Base-by-base conservation (phyloP, 2,888 invertebrate genomes). In the Orgyia antiqua region DNA sequence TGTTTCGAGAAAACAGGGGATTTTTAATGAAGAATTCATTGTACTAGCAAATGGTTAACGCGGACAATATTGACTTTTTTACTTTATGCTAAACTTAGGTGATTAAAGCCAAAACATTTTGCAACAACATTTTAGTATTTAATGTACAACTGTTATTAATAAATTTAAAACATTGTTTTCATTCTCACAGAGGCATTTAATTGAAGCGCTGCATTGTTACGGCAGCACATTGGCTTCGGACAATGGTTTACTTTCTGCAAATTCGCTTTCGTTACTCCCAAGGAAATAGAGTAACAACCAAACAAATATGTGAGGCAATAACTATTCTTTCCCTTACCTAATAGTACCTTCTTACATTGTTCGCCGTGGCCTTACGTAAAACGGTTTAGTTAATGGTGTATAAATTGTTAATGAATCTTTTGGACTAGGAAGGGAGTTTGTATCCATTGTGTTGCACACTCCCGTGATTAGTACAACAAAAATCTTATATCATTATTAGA, bases 241-340 rank as follows among this genome's bases (percentile, higher is more conserved):
- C 76, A 77, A 75, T 73, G 50, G 60, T 43, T 53, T 44, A 54
- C 61, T 66, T 71, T 72, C 64, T 57, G 63, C 60, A 37, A 66
- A 67, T 64, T 66, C 53, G 52, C 71, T 70, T 69, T 69, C 63
- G 54, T 68, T 67, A 58, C 67, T 69, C 66, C 60, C 70, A 71
- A 72, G 67, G 68, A 76, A 76, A 52, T 52, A 41, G 45, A 52
- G 47, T 48, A 52, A 62, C 54, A 60, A 50, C 51, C 61, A 64
- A 76, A 75, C 69, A 73, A 74, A 75, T 73, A 74, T 61, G 61
- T 82, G 72, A 76, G 52, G 83, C 77, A 82, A 83, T 74, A 69
- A 69, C 74, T 68, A 73, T 78, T 80, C 71, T 78, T 77, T 69
- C 59, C 68, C 68, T 52, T 52, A 41, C 51, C 59, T 70, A 74